A percentile compares a stretch with the other conserved stretches of the same genome.
These are phyloP conservation scores for Hydrocynus forskahlii DNA, from an alignment of 2,797 vertebrate species.

Conservation along the genomic window DNA sequence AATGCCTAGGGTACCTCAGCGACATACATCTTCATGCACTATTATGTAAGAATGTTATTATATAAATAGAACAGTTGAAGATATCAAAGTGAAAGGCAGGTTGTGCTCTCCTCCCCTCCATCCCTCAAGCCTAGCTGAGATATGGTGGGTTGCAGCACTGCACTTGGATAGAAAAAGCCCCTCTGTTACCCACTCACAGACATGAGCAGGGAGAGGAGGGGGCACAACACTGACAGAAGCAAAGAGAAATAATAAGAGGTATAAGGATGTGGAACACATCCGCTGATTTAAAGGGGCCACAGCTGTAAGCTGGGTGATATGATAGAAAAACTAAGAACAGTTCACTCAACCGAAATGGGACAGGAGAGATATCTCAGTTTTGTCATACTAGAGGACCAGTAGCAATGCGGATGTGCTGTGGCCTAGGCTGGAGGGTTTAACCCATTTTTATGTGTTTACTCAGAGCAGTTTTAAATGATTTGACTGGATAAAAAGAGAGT, in stretches of 20 bases:
- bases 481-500: too few relatives aligned
- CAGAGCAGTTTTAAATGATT: too few relatives aligned
- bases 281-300: slow-evolving; percentile 46
- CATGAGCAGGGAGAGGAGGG: slow-evolving; percentile 41
- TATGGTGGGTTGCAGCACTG: slow-evolving; percentile 30
- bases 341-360: slow-evolving; percentile 50
- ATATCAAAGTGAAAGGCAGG: slow-evolving; percentile 54
- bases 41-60: slow-evolving; percentile 66
- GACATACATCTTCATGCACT: slow-evolving; percentile 67
- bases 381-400: background rate
- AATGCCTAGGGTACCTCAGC: slow-evolving; percentile 60
- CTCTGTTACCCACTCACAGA: slow-evolving; percentile 45
- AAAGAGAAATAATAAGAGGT: slow-evolving; percentile 7
- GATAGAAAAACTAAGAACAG: slow-evolving; percentile 4
- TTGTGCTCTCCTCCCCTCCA: slow-evolving; percentile 48
- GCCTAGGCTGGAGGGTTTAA: background rate
- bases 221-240: slow-evolving; percentile 18
- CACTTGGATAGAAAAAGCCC: slow-evolving; percentile 32
- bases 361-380: slow-evolving; percentile 29
- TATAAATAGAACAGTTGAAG: slow-evolving; percentile 43
- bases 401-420: background rate
- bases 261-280: slow-evolving; percentile 16
- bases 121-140: slow-evolving; percentile 19
- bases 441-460: background rate
- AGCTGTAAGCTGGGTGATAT: slow-evolving; percentile 14